These are phyloP conservation scores for Dioctria linearis DNA, from an alignment of 2,888 invertebrate genomes.

Conservation along the genomic window DNA sequence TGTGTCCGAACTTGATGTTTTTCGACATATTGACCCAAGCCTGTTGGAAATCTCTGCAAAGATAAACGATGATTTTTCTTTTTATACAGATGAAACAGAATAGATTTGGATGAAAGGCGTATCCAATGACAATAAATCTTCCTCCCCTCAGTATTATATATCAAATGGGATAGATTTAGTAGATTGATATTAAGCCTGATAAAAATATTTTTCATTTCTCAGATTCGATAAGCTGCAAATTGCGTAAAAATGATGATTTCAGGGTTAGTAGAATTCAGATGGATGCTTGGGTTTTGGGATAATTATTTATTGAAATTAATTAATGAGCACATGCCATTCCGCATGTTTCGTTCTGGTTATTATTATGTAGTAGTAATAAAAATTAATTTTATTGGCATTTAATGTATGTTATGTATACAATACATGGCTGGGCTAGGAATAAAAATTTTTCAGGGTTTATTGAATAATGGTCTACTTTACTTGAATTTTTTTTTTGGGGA, in stretches of 20 bases:
- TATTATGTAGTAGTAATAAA: too few relatives aligned
- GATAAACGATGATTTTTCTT: slow-evolving; percentile 47
- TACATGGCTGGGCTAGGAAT: too few relatives aligned
- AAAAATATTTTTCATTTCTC: slow-evolving; percentile 46
- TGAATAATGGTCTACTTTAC: too few relatives aligned
- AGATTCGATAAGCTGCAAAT: slow-evolving; percentile 23
- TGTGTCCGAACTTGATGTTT: slow-evolving; percentile 42
- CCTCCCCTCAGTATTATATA: slow-evolving; percentile 49
- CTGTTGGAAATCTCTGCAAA: slow-evolving; percentile 41
- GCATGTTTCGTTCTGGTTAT: too few relatives aligned
- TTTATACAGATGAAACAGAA: slow-evolving; percentile 9
- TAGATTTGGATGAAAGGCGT: slow-evolving; percentile 47
- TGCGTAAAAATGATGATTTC: slow-evolving; percentile 14
- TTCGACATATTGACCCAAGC: slow-evolving; percentile 46
- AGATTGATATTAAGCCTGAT: slow-evolving; percentile 47
- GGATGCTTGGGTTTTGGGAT: too few relatives aligned
- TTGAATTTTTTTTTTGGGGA: too few relatives aligned
- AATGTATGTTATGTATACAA: too few relatives aligned
- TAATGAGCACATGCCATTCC: too few relatives aligned
- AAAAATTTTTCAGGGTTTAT: too few relatives aligned
- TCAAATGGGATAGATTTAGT: slow-evolving; percentile 47
- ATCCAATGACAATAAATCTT: slow-evolving; percentile 49
- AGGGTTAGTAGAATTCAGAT: neutral
- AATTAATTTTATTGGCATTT: too few relatives aligned
- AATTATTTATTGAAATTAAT: too few relatives aligned